Evolutionary conservation across 1,140 invertebrate species (phyloP).

Genomic region (Drosophila parvula): DNA sequence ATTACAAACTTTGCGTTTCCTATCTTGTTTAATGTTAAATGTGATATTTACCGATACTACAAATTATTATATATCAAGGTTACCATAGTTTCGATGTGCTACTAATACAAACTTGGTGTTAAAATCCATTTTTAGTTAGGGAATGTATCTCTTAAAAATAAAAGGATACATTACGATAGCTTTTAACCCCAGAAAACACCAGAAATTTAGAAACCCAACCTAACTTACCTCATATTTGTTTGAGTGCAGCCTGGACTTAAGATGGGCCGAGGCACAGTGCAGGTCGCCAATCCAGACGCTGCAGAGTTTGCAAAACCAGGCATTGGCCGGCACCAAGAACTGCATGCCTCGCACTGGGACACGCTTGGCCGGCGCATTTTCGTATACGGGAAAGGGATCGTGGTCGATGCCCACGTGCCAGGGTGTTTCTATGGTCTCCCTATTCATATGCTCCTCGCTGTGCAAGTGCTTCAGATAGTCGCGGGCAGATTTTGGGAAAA

Average conservation of each 20-base stretch:
- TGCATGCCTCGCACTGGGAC: slow-evolving; percentile 93
- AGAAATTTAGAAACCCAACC: neutral
- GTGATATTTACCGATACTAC: too few species aligned
- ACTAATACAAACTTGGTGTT: too few species aligned
- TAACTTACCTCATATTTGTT: slow-evolving; percentile 90
- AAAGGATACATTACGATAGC: neutral
- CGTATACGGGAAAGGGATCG: slow-evolving; percentile 87
- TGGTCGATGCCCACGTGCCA: slow-evolving; percentile 88
- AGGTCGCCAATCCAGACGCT: slow-evolving; percentile 94
- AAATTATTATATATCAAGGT: too few species aligned
- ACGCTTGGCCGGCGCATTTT: slow-evolving; percentile 89
- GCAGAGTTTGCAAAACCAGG: slow-evolving; percentile 95
- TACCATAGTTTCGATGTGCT: too few species aligned
- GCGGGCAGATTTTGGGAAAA: slow-evolving; percentile 93
- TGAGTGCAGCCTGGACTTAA: slow-evolving; percentile 91
- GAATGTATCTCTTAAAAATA: too few species aligned
- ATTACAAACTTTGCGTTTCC: too few species aligned
- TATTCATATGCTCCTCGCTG: slow-evolving; percentile 89
- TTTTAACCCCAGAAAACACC: neutral
- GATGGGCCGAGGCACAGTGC: slow-evolving; percentile 92
- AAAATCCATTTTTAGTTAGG: too few species aligned
- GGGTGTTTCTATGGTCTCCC: slow-evolving; percentile 89
- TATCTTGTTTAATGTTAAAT: too few species aligned
- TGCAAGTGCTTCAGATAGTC: slow-evolving; percentile 94
- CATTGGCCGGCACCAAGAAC: slow-evolving; percentile 92